Evolutionary conservation across 2,797 vertebrate genomes (phyloP), one percentile per base, ranked within the genome.

Genomic region (Channallabes apus): DNA sequence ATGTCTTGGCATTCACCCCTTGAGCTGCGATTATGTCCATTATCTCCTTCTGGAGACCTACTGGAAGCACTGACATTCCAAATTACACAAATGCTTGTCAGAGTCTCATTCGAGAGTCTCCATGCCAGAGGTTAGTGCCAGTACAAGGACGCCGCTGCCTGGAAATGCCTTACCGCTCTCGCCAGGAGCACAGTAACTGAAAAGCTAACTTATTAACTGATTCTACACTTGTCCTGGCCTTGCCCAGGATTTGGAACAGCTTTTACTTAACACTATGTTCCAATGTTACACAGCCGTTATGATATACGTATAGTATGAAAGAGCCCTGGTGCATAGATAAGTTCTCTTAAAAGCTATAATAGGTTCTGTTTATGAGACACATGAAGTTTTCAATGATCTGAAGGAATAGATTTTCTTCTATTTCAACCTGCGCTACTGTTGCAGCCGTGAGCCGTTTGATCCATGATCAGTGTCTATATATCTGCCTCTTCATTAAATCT

Each of bases 61-160:
- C 87, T 89, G 85, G 82, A 90, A 86, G 83, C 84, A 71, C 84
- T 82, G 85, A 86, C 83, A 82, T 78, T 41, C 32, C 7, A 62
- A 82, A 83, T 83, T 68, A 80, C 84, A 88, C 80, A 83, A 82
- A 83, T 56, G 38, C 78, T 84, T 69, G 56, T 80, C 61, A 68
- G 69, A 78, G 77, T 83, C 81, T 83, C 86, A 71, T 83, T 82
- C 35, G 22, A 87, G 73, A 38, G 29, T 59, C 18, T 85, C 75
- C 68, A 65, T 62, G 82, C 75, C 59, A 75, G 64, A 51, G 46
- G 71, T 73, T 73, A 51, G 46, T 46, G n/a, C 71, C 71, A 73
- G n/a, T 73, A 51, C 71, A 73, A 41, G 68, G 15, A 58, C 46
- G 27, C 51, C n/a, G 11, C 64, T 65, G 64, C n/a, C 64, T 29